Conservation (phyloP, 1,140 invertebrate genomes). For the Drosophila sturtevanti region DNA sequence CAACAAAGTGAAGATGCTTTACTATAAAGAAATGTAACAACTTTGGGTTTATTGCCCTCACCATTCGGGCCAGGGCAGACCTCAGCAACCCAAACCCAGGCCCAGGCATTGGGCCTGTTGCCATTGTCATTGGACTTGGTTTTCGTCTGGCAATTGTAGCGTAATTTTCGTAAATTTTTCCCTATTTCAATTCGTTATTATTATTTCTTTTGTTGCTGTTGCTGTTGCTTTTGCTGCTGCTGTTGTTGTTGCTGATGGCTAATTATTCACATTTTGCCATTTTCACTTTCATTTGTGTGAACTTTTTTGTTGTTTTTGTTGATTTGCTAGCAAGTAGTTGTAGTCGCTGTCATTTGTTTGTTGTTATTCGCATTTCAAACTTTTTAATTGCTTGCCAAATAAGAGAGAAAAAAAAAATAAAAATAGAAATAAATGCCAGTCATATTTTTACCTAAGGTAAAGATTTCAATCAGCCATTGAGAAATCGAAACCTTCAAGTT, state of each 20-base stretch:
- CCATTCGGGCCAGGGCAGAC: conserved; percentile 12
- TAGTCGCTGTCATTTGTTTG: conserved; percentile 70
- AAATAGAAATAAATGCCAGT: too few species aligned
- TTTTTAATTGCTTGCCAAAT: conserved; percentile 72
- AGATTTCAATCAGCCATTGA: conserved; percentile 56
- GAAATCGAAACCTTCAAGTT: conserved; percentile 35
- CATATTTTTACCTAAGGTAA: conserved; percentile 66
- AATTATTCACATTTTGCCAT: conserved; percentile 79
- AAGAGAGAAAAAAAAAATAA: conserved; percentile 54
- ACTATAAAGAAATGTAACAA: conserved; percentile 48
- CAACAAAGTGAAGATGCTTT: conserved; percentile 64
- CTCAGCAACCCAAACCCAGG: background rate
- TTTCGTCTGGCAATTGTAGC: conserved; percentile 66
- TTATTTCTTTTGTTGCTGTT: conserved; percentile 65
- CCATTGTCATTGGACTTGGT: conserved; percentile 73
- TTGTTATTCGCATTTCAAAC: conserved; percentile 75
- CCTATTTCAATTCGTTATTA: conserved; percentile 74
- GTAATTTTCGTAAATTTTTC: conserved; percentile 64
- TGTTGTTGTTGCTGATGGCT: conserved; percentile 26
- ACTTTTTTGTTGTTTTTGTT: conserved; percentile 34
- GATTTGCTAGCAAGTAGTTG: background rate
- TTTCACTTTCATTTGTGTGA: conserved; percentile 79
- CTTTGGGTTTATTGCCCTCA: conserved; percentile 62
- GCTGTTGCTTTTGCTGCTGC: conserved; percentile 2
- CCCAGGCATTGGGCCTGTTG: conserved; percentile 27